Base-by-base conservation (phyloP, 2,797 vertebrate genomes). In the Gymnocypris eckloni region DNA sequence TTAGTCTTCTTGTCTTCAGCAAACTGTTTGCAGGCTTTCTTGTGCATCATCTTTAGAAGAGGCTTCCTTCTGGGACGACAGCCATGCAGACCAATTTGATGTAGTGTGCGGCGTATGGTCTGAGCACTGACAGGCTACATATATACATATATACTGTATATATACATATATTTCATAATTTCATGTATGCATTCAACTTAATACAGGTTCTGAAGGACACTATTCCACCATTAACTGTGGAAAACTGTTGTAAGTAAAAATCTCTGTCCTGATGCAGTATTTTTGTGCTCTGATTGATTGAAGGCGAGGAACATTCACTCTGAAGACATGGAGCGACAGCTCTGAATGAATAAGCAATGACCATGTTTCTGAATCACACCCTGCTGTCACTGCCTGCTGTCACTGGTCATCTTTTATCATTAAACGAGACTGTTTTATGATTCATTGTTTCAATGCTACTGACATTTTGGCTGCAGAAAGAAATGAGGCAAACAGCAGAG, bases 321-420 rank as follows among this genome's bases (percentile, higher is more conserved):
- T 75, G 70, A 75, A 61, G 25, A n/a, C 54, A 50, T 45, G 45
- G 16, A 50, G 64, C 6, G 79, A 81, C 64, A 61, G 56, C 71
- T 83, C 71, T 25, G 71, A 48, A 66, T 83, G 82, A 83, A 76
- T 83, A 37, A 83, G 71, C 72, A 76, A 76, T 25, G 61, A 75
- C 11, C n/a, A 3, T 50, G 41, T 48, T 73, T 75, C 82, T 83
- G 82, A 52, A 76, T 83, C 72, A 76, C 72, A 52, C 72, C 59
- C 72, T 52, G 28, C 82, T 76, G 72, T 83, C 70, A 61, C 18
- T 25, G 81, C 70, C 70, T 48, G 81, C 41, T 82, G 59, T 76
- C 16, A 18, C 20, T 22, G 8, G 39, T 71, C 72, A 67, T 81
- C 69, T 41, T 73, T 82, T 56, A 45, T 33, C 64, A 76, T 75